Evolutionary conservation across 2,888 invertebrate species (phyloP), one percentile per base, ranked within the genome.

Genomic region (Pterobdella sp.): DNA sequence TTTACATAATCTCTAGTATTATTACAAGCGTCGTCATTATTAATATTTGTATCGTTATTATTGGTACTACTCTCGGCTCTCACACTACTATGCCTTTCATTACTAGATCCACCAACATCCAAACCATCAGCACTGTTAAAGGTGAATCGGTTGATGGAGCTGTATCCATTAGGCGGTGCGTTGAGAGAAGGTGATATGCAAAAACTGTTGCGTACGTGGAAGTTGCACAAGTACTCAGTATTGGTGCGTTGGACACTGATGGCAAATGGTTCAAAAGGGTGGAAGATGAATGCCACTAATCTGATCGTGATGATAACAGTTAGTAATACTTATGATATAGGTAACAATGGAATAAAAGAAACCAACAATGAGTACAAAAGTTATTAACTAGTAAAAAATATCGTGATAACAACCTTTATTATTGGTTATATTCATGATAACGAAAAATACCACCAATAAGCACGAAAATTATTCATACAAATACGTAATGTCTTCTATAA

Each of bases 221-320:
- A 92, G 85, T 95, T 95, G 68, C 94, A 93, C 75, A 93, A 90
- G 83, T 95, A 96, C 81, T 93, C 93, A 0, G 91, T 88, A 84
- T 93, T 91, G 14, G 93, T 91, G 79, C 94, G 87, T 83, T 96
- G 95, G 10, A 95, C 92, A 80, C 94, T 94, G 77, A 96, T 93
- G 10, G 93, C 91, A 84, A 96, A 93, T 0, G 96, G 96, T 85
- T 96, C 94, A 22, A 90, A 91, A 0, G 96, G 96, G 85, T 96
- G 96, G 84, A 94, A 95, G 14, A 93, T 93, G 82, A 94, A 96
- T 29, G 95, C 93, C 3, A 94, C 94, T 22, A 95, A 87, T 77
- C 92, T 86, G 77, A 93, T n/a, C n/a, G n/a, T n/a, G n/a, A n/a
- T n/a, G n/a, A n/a, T n/a, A n/a, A n/a, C n/a, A n/a, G n/a, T n/a